A percentile compares a stretch with the other conserved stretches of the same genome.
Evolutionary conservation across 2,113 vertebrate genomes (phyloP).

Genomic region (Burhinus oedicnemus): DNA sequence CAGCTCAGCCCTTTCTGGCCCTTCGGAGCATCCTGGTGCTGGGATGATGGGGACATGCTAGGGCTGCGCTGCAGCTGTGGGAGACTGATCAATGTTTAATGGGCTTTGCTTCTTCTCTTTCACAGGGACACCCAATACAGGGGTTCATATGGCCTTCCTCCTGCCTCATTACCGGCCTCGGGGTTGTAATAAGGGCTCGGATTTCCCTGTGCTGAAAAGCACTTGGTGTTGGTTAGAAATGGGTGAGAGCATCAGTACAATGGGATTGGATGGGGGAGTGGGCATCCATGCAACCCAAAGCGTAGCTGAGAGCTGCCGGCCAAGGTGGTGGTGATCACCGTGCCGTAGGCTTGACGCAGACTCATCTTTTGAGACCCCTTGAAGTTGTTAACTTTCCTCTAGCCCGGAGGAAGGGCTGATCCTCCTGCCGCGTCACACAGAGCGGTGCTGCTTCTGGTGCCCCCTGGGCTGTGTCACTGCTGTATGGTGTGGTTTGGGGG

Average conservation of each 20-base stretch:
- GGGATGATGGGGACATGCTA: rapidly evolving
- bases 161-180: conserved; percentile 13
- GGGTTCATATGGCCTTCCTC: neutral
- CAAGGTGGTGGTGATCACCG: neutral
- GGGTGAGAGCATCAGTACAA: neutral
- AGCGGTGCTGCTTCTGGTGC: neutral
- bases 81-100: conserved; percentile 66
- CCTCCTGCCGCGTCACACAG: rapidly evolving
- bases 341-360: neutral
- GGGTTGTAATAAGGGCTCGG: conserved; percentile 73
- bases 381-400: rapidly evolving
- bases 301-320: neutral
- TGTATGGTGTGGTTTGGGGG: no score
- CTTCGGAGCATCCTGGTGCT: neutral
- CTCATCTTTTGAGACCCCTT: rapidly evolving
- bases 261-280: neutral
- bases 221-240: neutral
- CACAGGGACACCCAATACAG: neutral
- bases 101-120: neutral
- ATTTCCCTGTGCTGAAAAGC: neutral
- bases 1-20: neutral
- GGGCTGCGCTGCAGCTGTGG: rapidly evolving
- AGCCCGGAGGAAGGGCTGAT: neutral
- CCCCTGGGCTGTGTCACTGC: neutral
- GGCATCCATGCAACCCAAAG: neutral